Evolutionary conservation across 2,888 invertebrate genomes (phyloP).

Genomic region (Criorhina ranunculi): DNA sequence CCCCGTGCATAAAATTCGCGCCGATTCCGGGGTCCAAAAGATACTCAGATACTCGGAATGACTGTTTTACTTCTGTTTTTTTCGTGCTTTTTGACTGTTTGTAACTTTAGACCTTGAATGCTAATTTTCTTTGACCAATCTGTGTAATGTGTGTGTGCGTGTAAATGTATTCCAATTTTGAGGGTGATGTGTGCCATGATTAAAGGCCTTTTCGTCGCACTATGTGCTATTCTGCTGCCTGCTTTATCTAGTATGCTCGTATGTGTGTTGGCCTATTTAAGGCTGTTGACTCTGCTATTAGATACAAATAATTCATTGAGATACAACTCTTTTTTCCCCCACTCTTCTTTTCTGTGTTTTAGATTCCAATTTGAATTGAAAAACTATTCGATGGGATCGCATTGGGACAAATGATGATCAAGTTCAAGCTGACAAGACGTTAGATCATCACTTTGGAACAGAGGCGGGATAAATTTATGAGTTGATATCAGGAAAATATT

Average conservation of each 20-base stretch:
- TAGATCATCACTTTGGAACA: background rate
- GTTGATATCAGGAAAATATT: conserved; percentile 10
- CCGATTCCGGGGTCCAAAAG: conserved; percentile 19
- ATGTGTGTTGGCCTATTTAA: conserved; percentile 35
- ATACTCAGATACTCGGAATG: conserved; percentile 2
- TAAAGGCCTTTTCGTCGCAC: conserved; percentile 23
- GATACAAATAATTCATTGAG: conserved; percentile 14
- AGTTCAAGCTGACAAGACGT: conserved; percentile 1
- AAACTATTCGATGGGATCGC: conserved; percentile 20
- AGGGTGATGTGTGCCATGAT: conserved; percentile 43
- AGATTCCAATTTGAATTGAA: conserved; percentile 21
- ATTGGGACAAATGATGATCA: conserved; percentile 21
- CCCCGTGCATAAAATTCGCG: conserved; percentile 43
- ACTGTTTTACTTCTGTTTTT: conserved; percentile 24
- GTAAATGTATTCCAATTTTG: conserved; percentile 26
- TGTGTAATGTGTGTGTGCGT: conserved; percentile 24
- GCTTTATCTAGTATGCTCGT: background rate
- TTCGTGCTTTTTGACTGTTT: conserved; percentile 17
- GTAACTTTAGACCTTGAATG: conserved; percentile 69
- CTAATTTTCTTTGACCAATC: conserved; percentile 50
- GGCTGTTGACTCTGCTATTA: conserved; percentile 48
- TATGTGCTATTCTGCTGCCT: background rate
- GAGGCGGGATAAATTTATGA: background rate
- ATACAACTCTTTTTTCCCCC: background rate
- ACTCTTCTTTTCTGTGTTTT: background rate